Conservation (phyloP, 2,113 vertebrate genomes). For the Stercorarius parasiticus region DNA sequence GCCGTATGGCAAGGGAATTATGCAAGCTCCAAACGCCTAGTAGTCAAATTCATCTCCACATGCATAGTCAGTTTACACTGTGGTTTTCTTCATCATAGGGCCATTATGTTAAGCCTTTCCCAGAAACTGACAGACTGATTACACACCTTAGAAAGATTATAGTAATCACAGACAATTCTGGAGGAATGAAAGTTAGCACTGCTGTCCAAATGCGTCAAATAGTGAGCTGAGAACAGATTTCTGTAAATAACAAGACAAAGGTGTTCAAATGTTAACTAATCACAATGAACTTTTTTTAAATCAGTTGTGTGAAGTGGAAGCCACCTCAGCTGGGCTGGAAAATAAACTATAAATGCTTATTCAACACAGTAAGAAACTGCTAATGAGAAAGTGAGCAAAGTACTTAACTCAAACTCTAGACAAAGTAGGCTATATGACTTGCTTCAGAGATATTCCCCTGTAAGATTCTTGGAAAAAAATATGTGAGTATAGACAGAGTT, state of each 20-base stretch:
- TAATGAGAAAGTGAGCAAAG: constrained; percentile 24
- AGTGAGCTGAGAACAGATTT: not conserved
- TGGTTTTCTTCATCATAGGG: not conserved
- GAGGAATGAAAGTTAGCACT: not conserved
- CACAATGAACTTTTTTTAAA: not conserved
- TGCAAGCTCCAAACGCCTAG: not conserved
- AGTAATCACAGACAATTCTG: not conserved
- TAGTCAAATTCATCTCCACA: not conserved
- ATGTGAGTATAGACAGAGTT: not conserved
- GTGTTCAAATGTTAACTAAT: not conserved
- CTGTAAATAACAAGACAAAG: not conserved
- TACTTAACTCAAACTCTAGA: not conserved
- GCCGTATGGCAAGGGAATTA: not conserved
- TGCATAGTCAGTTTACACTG: not conserved
- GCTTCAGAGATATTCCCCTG: not conserved
- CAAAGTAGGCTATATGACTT: not conserved
- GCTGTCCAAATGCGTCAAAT: not conserved
- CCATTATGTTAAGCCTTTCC: not conserved
- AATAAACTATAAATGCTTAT: constrained; percentile 22
- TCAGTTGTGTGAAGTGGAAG: not conserved
- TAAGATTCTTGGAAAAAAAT: not conserved
- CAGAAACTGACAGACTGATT: not conserved
- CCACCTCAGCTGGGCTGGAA: not conserved
- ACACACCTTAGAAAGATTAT: not conserved
- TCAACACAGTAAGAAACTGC: constrained; percentile 8